phyloP scores from a whole-genome alignment of 2,797 vertebrate genomes.

The Malurus splendens region DNA sequence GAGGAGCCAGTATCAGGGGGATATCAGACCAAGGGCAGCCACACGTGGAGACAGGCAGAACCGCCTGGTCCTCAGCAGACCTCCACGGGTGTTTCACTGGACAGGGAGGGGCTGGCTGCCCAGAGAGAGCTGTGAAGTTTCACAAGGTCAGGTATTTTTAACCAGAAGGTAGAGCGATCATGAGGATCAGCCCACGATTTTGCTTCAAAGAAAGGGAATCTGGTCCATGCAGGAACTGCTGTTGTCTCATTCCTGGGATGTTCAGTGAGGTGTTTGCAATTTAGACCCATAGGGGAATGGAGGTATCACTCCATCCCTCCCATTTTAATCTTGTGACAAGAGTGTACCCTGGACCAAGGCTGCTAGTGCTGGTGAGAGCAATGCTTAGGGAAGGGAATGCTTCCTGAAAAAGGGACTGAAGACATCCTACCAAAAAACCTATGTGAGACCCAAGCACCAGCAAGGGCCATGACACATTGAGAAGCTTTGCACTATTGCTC shows the following conservation, averaged over 20 bases:
- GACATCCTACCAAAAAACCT: background rate
- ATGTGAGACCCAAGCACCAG: accelerated
- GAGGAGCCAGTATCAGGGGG: background rate
- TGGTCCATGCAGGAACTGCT: background rate
- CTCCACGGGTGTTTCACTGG: background rate
- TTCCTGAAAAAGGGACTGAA: background rate
- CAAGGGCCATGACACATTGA: background rate
- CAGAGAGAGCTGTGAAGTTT: background rate
- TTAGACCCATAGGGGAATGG: background rate
- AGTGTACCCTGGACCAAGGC: background rate
- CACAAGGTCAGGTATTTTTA: constrained; percentile 5
- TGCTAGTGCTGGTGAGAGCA: background rate
- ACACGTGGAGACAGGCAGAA: background rate
- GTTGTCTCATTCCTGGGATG: background rate
- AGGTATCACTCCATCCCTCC: background rate
- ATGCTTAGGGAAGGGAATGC: background rate
- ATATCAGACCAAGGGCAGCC: background rate
- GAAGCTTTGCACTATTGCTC: background rate
- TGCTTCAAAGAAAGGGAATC: background rate
- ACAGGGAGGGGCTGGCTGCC: background rate
- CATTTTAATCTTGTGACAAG: background rate
- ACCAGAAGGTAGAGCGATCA: background rate
- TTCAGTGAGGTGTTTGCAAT: background rate
- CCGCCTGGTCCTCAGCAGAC: background rate
- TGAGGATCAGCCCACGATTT: background rate